These are phyloP conservation scores for Lepas anatifera DNA, from an alignment of 2,888 invertebrate genomes.

Conservation along the genomic window DNA sequence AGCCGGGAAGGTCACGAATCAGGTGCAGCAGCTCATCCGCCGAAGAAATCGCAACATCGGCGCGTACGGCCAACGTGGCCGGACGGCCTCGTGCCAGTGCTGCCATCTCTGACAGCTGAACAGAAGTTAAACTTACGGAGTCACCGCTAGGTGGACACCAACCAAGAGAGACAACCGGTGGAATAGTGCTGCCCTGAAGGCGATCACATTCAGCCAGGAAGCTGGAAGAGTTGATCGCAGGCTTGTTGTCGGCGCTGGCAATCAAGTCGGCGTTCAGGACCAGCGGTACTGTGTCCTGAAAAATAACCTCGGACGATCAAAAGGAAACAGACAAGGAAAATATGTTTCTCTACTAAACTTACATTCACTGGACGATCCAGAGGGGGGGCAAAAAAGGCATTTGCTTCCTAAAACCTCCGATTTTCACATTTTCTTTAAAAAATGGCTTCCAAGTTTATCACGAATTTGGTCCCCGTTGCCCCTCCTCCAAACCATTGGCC, in stretches of 20 bases:
- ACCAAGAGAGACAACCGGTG: not conserved
- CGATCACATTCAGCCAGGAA: not conserved
- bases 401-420: too few relatives aligned
- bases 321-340: too few relatives aligned
- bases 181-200: not conserved
- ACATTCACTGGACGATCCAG: too few relatives aligned
- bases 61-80: not conserved
- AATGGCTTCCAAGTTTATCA: too few relatives aligned
- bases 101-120: not conserved
- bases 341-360: too few relatives aligned
- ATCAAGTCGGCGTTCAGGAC: not conserved
- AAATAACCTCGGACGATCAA: too few relatives aligned
- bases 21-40: not conserved
- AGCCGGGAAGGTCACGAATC: not conserved
- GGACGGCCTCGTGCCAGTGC: not conserved
- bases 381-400: too few relatives aligned
- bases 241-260: not conserved
- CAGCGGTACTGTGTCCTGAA: not conserved
- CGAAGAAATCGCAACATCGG: not conserved
- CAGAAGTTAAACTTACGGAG: not conserved
- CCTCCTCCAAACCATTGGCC: too few relatives aligned
- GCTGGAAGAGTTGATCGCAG: not conserved
- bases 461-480: too few relatives aligned
- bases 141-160: not conserved
- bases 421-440: too few relatives aligned